Evolutionary conservation across 2,113 vertebrate species (phyloP).

Genomic region (Mormyrus lacerda): DNA sequence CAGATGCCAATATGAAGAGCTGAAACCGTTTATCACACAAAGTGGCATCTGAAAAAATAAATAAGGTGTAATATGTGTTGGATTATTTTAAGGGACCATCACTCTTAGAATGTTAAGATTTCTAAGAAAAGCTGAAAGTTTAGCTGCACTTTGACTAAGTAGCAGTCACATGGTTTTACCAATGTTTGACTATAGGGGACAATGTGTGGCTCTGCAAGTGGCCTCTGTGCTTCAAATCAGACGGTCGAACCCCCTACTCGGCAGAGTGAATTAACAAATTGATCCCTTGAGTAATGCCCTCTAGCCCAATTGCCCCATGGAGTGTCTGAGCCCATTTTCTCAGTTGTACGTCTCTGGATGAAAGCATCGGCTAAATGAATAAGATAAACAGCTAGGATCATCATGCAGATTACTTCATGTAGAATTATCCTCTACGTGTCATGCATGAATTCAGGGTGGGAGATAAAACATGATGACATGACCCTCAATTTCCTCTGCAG

Average conservation of each 20-base stretch:
- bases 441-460: neutral
- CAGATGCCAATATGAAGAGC: neutral
- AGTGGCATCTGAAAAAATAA: neutral
- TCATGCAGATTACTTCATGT: neutral
- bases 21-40: neutral
- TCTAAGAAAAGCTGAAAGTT: neutral
- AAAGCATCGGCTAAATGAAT: neutral
- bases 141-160: neutral
- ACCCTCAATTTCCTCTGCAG: neutral
- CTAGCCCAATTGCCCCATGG: neutral
- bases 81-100: neutral
- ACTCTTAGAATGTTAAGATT: neutral
- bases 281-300: neutral
- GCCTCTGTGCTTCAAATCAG: neutral
- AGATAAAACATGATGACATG: neutral
- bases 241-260: neutral
- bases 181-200: neutral
- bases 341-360: neutral
- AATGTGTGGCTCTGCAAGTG: neutral
- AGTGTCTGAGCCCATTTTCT: neutral
- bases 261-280: neutral
- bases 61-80: neutral
- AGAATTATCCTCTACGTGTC: neutral
- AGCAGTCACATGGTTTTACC: neutral
- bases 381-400: neutral